Evolutionary conservation across 2,797 vertebrate species (phyloP).

Genomic region (Melanotaenia boesemani): DNA sequence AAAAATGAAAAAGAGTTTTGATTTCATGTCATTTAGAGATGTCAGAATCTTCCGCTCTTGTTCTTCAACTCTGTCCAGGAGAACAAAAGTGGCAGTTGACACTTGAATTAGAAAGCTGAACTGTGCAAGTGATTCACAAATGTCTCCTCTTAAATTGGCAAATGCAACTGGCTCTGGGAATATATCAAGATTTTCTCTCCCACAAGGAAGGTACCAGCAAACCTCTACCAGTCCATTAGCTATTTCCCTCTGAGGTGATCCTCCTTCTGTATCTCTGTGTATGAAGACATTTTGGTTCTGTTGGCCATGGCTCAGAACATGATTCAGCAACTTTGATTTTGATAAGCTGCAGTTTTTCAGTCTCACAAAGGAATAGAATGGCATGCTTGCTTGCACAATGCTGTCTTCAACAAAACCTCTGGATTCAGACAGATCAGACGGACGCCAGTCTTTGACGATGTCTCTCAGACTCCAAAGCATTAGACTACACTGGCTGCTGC

Average conservation of each 20-base stretch:
- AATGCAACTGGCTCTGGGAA: slow-evolving; percentile 77
- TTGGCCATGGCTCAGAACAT: slow-evolving; percentile 68
- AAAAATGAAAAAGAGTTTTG: slow-evolving; percentile 50
- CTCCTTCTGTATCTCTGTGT: slow-evolving; percentile 71
- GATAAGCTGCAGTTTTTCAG: slow-evolving; percentile 67
- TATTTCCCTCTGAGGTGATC: slow-evolving; percentile 41
- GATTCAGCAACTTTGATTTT: slow-evolving; percentile 80
- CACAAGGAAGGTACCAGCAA: slow-evolving; percentile 80
- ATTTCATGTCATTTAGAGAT: slow-evolving; percentile 51
- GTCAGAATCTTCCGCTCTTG: slow-evolving; percentile 24
- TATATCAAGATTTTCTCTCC: slow-evolving; percentile 62
- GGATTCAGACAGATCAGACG: slow-evolving; percentile 49
- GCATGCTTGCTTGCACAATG: slow-evolving; percentile 55
- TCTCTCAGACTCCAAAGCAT: slow-evolving; percentile 83
- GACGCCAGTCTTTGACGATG: slow-evolving; percentile 78
- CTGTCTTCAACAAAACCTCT: slow-evolving; percentile 69
- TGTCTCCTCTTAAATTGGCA: slow-evolving; percentile 78
- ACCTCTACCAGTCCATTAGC: slow-evolving; percentile 77
- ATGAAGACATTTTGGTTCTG: slow-evolving; percentile 74
- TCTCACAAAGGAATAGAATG: slow-evolving; percentile 64
- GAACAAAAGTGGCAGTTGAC: slow-evolving; percentile 78
- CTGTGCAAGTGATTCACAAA: slow-evolving; percentile 19
- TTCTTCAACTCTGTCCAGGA: slow-evolving; percentile 65
- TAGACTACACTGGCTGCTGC: slow-evolving; percentile 56
- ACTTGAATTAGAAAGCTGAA: slow-evolving; percentile 71